Evolutionary conservation across 2,797 vertebrate genomes (phyloP).

Genomic region (Pangasius sanitwongsei): DNA sequence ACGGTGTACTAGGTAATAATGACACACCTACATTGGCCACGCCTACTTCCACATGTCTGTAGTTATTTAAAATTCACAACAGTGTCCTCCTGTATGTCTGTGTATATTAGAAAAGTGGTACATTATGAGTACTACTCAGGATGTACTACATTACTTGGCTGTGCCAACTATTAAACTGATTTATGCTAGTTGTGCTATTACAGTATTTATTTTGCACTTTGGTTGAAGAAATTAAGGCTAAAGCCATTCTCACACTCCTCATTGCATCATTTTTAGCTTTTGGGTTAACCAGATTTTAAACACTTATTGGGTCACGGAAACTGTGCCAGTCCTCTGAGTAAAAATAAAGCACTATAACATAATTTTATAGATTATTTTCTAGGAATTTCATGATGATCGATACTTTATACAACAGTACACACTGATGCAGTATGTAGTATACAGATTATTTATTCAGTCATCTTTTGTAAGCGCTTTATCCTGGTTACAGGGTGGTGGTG

Average conservation of each 20-base stretch:
- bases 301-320: not conserved
- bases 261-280: not conserved
- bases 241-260: not conserved
- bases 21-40: not conserved
- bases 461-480: too few relatives aligned
- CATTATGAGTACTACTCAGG: not conserved
- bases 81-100: not conserved
- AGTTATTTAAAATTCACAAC: not conserved
- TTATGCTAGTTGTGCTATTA: not conserved
- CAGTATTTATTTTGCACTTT: not conserved
- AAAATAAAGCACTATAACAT: not conserved
- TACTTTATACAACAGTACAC: not conserved
- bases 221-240: not conserved
- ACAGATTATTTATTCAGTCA: too few relatives aligned
- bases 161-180: not conserved
- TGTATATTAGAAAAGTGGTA: not conserved
- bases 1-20: not conserved
- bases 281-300: not conserved
- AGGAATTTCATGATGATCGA: not conserved
- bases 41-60: not conserved
- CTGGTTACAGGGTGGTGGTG: not conserved
- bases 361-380: not conserved
- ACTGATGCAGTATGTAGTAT: too few relatives aligned
- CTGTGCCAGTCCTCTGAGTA: slow-evolving; percentile 5
- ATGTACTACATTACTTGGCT: too few relatives aligned